A percentile compares a stretch with the other conserved stretches of the same genome.
phyloP scores from a whole-genome alignment of 2,113 vertebrate genomes.

The Tenebrosternarchus preto region DNA sequence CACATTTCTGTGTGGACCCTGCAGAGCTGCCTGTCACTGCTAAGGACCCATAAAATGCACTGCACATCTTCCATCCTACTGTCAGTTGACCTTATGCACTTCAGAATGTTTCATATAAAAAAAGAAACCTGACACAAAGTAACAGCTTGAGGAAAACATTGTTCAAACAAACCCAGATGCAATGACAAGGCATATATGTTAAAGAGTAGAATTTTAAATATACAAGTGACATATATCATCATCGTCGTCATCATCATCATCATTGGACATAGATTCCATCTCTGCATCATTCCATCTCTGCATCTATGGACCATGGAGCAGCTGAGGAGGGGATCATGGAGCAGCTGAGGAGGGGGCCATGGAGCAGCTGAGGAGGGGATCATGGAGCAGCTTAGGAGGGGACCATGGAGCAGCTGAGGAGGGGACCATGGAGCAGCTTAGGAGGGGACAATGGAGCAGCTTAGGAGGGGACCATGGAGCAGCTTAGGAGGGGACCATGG shows the following conservation, averaged over 20 bases:
- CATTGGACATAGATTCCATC: neutral
- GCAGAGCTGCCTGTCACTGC: neutral
- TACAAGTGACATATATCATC: constrained; percentile 44
- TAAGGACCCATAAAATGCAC: neutral
- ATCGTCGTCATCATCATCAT: constrained; percentile 32
- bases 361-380: constrained; percentile 28
- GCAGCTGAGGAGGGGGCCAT: neutral
- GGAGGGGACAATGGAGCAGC: neutral
- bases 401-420: too few species aligned
- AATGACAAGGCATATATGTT: constrained; percentile 37
- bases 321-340: constrained; percentile 24
- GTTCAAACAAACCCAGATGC: constrained; percentile 35
- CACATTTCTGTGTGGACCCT: neutral
- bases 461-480: too few species aligned
- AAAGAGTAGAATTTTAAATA: constrained; percentile 39
- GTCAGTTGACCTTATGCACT: constrained; percentile 28
- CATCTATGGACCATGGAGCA: constrained; percentile 55
- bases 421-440: constrained; percentile 10
- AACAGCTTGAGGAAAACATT: constrained; percentile 38
- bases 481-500: constrained; percentile 23
- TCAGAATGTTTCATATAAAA: constrained; percentile 4
- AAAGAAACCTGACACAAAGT: constrained; percentile 42
- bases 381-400: neutral
- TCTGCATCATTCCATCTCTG: neutral
- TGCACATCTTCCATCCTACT: neutral